Percentiles rank a stretch among this genome's conserved stretches.
These are phyloP conservation scores for Hycleus cichorii DNA, from an alignment of 1,140 invertebrate genomes.

Conservation along the genomic window DNA sequence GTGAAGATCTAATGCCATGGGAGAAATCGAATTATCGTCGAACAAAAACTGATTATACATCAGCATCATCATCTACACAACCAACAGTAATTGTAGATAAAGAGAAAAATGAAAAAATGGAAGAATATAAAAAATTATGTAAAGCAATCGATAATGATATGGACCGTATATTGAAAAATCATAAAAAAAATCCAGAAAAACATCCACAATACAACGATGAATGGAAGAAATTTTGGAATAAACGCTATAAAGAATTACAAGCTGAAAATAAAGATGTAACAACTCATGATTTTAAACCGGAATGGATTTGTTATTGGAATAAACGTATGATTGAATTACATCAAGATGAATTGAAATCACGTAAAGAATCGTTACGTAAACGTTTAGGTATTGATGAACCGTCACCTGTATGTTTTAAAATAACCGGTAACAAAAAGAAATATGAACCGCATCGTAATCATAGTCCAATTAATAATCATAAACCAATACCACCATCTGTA, in stretches of 20 bases:
- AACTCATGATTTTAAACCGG: slow-evolving; percentile 75
- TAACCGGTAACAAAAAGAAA: slow-evolving; percentile 23
- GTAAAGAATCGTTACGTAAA: slow-evolving; percentile 48
- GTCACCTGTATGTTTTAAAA: slow-evolving; percentile 36
- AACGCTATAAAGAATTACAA: slow-evolving; percentile 66
- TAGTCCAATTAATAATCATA: neutral
- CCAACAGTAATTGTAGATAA: slow-evolving; percentile 22
- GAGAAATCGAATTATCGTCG: slow-evolving; percentile 19
- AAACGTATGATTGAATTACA: slow-evolving; percentile 69
- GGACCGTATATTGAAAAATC: slow-evolving; percentile 56
- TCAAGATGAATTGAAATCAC: slow-evolving; percentile 53
- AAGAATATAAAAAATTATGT: slow-evolving; percentile 39
- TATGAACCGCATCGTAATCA: slow-evolving; percentile 12
- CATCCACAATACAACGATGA: slow-evolving; percentile 78
- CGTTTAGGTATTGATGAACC: slow-evolving; percentile 27
- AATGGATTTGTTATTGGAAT: slow-evolving; percentile 80
- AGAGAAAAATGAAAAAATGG: slow-evolving; percentile 25
- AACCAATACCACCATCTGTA: slow-evolving; percentile 29
- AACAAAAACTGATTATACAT: neutral
- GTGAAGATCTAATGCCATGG: slow-evolving; percentile 25
- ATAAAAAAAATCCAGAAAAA: slow-evolving; percentile 77
- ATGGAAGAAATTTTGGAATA: slow-evolving; percentile 67
- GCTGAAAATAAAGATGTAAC: slow-evolving; percentile 65
- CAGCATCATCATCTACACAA: neutral
- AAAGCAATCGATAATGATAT: slow-evolving; percentile 44